Evolutionary conservation across 2,113 vertebrate genomes (phyloP).

Genomic region (Prunella himalayana): DNA sequence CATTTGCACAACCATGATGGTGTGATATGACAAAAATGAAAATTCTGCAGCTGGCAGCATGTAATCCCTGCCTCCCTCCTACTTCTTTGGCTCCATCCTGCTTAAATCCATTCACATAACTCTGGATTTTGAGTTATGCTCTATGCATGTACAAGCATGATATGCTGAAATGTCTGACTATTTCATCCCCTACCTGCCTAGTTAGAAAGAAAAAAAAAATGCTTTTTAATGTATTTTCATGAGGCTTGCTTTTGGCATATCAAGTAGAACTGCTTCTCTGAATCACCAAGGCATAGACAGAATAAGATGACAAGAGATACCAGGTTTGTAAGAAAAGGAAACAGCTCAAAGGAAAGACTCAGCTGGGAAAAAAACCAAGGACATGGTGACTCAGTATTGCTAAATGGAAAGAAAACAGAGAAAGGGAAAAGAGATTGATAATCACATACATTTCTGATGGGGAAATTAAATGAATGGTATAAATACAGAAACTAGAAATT

Average conservation of each 20-base stretch:
- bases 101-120: conserved; percentile 20
- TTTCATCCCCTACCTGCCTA: not conserved
- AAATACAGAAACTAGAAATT: not conserved
- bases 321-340: not conserved
- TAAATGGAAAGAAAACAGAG: not conserved
- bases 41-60: conserved; percentile 27
- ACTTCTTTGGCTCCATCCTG: not conserved
- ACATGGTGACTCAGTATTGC: not conserved
- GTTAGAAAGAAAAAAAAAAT: not conserved
- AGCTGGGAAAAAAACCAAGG: not conserved
- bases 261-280: not conserved
- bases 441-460: not conserved
- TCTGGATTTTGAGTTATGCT: conserved; percentile 13
- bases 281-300: not conserved
- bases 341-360: not conserved
- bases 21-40: conserved; percentile 21
- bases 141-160: conserved; percentile 22
- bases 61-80: conserved; percentile 5
- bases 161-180: not conserved
- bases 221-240: not conserved
- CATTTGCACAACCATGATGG: not conserved
- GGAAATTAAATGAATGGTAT: not conserved
- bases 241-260: not conserved
- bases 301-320: not conserved
- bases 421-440: not conserved